Evolutionary conservation across 2,888 invertebrate species (phyloP), one percentile per base, ranked within the genome.

Genomic region (Apoda limacodes): DNA sequence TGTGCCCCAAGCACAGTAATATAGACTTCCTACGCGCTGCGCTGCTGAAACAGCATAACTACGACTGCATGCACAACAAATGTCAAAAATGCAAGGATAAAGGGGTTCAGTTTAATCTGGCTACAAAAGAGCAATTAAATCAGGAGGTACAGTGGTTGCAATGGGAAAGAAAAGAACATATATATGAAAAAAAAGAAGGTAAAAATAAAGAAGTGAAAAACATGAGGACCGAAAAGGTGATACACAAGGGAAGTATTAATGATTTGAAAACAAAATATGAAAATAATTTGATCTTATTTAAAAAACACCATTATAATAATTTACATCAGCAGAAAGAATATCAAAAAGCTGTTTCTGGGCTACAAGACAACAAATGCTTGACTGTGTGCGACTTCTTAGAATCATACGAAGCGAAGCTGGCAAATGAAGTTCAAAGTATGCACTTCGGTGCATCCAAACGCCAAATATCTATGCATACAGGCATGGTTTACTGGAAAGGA

Each of bases 391-490:
- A 50, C 25, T 50, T 46, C 34, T 42, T 39, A 4, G 46, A 46
- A 42, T 48, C 46, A 23, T 46, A 39, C 28, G 29, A 38, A 2
- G 25, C 33, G 13, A 48, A 48, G 34, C 28, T 33, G 9, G 13
- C 25, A n/a, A 27, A 42, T 22, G 46, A 52, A 32, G 32, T 46
- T 6, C 47, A 50, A 19, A 25, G 43, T 2, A 39, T 42, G 31
- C 48, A 48, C 25, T 50, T 40, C 36, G 48, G 45, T n/a, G 45
- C 43, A n/a, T 40, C 44, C 5, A 44, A 48, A 32, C 14, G 26
- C 19, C 30, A 37, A 36, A 35, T 50, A 11, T 40, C 35, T n/a
- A 25, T 50, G 2, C 46, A 50, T 29, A 40, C 37, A 14, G 46
- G 43, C 6, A 42, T 45, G 34, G 30, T 46, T 20, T 47, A 33